Conservation (phyloP, 2,113 vertebrate genomes). For the Callospermophilus lateralis region DNA sequence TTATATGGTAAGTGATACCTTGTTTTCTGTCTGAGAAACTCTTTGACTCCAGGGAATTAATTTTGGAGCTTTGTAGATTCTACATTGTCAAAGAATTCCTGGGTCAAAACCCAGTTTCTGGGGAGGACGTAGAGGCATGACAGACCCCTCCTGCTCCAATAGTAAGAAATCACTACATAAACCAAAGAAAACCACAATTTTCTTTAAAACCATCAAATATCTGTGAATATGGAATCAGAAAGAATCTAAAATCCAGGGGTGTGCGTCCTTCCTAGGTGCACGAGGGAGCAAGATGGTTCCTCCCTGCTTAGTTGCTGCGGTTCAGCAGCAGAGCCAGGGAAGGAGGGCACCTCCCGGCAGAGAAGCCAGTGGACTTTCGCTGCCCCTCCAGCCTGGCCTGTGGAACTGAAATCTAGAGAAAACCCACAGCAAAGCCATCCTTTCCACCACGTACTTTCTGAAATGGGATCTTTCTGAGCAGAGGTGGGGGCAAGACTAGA, state of each 20-base stretch:
- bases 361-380: background rate
- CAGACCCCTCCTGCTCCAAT: background rate
- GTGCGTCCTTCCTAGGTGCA: background rate
- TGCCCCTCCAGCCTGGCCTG: background rate
- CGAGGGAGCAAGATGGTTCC: fast-evolving
- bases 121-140: background rate
- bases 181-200: background rate
- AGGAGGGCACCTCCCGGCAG: background rate
- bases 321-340: background rate
- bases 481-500: background rate
- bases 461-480: background rate
- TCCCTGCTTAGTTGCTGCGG: background rate
- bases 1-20: background rate
- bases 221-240: background rate
- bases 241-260: background rate
- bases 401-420: background rate
- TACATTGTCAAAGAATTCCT: background rate
- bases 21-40: constrained; percentile 29
- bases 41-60: background rate
- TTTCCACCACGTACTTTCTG: background rate
- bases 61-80: constrained; percentile 7
- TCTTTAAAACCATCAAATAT: background rate
- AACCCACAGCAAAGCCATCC: background rate
- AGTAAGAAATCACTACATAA: background rate
- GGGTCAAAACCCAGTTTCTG: background rate